Conservation (phyloP, 2,888 invertebrate genomes). For the Drepanosiphum platanoidis region DNA sequence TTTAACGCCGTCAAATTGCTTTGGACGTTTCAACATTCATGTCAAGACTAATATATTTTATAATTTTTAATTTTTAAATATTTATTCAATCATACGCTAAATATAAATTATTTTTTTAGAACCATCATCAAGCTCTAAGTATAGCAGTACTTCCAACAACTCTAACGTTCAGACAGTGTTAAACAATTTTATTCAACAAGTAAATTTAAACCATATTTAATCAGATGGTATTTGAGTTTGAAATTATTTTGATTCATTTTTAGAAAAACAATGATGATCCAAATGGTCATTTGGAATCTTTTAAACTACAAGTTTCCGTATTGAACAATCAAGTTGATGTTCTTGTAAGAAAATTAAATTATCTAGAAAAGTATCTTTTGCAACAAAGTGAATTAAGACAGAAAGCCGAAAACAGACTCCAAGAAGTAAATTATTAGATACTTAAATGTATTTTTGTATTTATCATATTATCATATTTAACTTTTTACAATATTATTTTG, state of each 20-base stretch:
- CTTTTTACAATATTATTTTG: constrained; percentile 65
- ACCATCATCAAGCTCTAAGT: constrained; percentile 14
- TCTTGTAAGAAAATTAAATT: constrained; percentile 47
- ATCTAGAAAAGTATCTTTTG: constrained; percentile 49
- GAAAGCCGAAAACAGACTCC: constrained; percentile 49
- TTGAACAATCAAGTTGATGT: constrained; percentile 66
- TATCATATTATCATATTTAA: not conserved
- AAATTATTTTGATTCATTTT: constrained; percentile 2
- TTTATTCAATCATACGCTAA: not conserved
- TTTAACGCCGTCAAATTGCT: no score
- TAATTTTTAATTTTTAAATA: not conserved
- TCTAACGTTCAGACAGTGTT: constrained; percentile 22
- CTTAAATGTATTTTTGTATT: not conserved
- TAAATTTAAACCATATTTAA: not conserved
- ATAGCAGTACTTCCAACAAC: not conserved
- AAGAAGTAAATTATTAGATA: constrained; percentile 15
- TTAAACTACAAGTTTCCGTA: constrained; percentile 71
- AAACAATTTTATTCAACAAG: constrained; percentile 38
- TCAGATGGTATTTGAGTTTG: not conserved
- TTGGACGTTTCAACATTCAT: no score
- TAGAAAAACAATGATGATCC: constrained; percentile 41
- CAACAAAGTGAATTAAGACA: constrained; percentile 52
- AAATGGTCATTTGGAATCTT: constrained; percentile 67
- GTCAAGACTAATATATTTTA: not conserved
- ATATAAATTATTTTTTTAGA: constrained; percentile 19